Conservation (phyloP, 1,140 invertebrate genomes). For the Andrena cerasifolii region DNA sequence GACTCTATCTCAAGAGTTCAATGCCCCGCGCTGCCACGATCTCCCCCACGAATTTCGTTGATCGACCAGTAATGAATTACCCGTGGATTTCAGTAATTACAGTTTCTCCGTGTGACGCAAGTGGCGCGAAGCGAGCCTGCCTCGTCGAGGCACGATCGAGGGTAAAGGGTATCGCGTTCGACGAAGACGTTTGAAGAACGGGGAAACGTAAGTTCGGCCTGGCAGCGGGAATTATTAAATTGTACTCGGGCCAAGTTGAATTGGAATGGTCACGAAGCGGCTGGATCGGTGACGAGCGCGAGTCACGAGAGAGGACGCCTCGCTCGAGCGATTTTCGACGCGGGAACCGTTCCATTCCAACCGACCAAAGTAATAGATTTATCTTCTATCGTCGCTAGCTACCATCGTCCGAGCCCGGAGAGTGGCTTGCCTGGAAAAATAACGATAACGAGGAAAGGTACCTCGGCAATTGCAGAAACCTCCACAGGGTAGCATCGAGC, state of each 20-base stretch:
- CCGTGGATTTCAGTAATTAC: background rate
- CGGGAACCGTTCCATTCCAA: too few species aligned
- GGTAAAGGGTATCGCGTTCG: slow-evolving; percentile 32
- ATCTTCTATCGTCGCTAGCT: background rate
- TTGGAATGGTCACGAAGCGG: slow-evolving; percentile 28
- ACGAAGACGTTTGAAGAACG: background rate
- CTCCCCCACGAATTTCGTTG: background rate
- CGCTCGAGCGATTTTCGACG: slow-evolving; percentile 31
- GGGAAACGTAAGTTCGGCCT: background rate
- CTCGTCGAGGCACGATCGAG: background rate
- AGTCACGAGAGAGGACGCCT: slow-evolving; percentile 32
- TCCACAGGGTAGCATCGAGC: background rate
- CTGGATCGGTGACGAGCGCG: slow-evolving; percentile 25
- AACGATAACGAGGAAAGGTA: slow-evolving; percentile 2
- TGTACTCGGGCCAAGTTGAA: slow-evolving; percentile 21
- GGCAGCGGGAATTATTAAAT: slow-evolving; percentile 34
- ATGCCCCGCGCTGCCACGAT: too few species aligned
- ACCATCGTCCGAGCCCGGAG: background rate
- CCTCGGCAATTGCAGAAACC: background rate
- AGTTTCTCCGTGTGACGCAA: slow-evolving; percentile 8
- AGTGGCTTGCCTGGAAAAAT: background rate
- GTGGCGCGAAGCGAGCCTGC: background rate
- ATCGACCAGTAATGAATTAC: background rate
- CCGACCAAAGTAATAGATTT: background rate
- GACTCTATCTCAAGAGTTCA: too few species aligned